Evolutionary conservation across 35 echinoderm and acorn worm species (phyloP).

Genomic region (Stichopus chloronotus): DNA sequence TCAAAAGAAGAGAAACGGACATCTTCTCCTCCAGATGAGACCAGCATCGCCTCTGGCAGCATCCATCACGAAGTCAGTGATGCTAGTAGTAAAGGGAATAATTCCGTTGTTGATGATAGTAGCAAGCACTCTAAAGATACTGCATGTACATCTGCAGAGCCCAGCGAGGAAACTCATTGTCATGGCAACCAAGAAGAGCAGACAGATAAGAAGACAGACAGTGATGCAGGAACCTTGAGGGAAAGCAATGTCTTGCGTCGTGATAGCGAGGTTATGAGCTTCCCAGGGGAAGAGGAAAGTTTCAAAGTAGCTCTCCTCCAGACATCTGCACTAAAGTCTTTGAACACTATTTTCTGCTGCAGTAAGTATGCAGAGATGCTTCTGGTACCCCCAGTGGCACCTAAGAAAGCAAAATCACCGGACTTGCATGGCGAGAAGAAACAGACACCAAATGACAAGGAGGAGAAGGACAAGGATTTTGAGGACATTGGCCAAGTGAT

Average conservation of each 20-base stretch:
- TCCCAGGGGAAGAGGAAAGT: slow-evolving; percentile 7
- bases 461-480: slow-evolving; percentile 29
- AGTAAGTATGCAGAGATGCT: slow-evolving; percentile 94
- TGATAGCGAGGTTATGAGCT: not conserved
- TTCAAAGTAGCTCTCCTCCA: slow-evolving; percentile 56
- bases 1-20: slow-evolving; percentile 41
- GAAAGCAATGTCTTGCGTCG: not conserved
- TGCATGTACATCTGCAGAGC: not conserved
- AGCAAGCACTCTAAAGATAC: not conserved
- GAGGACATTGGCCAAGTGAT: slow-evolving; percentile 75
- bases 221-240: too few relatives aligned
- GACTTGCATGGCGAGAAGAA: slow-evolving; percentile 37
- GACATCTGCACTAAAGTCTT: slow-evolving; percentile 80
- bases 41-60: not conserved
- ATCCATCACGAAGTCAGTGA: not conserved
- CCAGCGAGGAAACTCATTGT: not conserved
- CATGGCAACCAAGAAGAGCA: not conserved
- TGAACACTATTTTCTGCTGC: slow-evolving; percentile 84
- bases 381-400: slow-evolving; percentile 73
- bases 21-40: not conserved
- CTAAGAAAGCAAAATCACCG: slow-evolving; percentile 39
- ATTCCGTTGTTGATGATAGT: too few relatives aligned
- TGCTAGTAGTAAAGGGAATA: not conserved
- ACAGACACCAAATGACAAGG: not conserved
- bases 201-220: not conserved